Conservation (phyloP, 2,888 invertebrate genomes). For the Junonia oenone region DNA sequence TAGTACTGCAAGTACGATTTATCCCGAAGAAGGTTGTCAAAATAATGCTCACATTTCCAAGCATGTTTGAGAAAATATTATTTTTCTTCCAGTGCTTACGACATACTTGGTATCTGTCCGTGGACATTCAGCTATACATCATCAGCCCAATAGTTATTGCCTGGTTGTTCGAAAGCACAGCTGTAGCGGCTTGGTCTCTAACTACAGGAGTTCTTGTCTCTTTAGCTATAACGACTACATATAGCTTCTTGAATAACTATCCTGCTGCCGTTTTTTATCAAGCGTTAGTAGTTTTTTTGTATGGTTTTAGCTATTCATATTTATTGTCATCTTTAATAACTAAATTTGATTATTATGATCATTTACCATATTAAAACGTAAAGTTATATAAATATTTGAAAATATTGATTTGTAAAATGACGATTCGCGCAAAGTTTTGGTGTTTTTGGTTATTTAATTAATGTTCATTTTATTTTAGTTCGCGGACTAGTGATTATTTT, state of each 20-base stretch:
- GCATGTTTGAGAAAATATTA: too few relatives aligned
- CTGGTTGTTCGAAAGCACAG: conserved; percentile 32
- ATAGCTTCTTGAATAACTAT: conserved; percentile 52
- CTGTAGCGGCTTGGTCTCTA: conserved; percentile 29
- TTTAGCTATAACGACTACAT: conserved; percentile 38
- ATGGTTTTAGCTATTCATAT: too few relatives aligned
- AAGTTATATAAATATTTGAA: not conserved
- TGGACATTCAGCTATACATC: conserved; percentile 38
- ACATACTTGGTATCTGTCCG: conserved; percentile 46
- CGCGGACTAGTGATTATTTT: conserved; percentile 23
- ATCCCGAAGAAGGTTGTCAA: too few relatives aligned
- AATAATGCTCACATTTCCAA: too few relatives aligned
- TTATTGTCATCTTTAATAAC: too few relatives aligned
- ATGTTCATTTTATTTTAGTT: not conserved
- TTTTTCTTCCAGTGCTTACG: conserved; percentile 41
- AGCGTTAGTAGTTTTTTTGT: too few relatives aligned
- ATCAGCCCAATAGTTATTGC: conserved; percentile 36
- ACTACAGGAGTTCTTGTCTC: conserved; percentile 24
- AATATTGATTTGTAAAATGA: too few relatives aligned
- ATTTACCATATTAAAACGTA: too few relatives aligned
- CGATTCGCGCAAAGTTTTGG: not conserved
- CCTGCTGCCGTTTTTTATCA: conserved; percentile 39
- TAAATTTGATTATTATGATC: too few relatives aligned
- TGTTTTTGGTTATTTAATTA: too few relatives aligned
- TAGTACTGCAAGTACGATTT: too few relatives aligned